Base-by-base conservation (phyloP, 2,888 invertebrate genomes). In the Macroteleia sp. region DNA sequence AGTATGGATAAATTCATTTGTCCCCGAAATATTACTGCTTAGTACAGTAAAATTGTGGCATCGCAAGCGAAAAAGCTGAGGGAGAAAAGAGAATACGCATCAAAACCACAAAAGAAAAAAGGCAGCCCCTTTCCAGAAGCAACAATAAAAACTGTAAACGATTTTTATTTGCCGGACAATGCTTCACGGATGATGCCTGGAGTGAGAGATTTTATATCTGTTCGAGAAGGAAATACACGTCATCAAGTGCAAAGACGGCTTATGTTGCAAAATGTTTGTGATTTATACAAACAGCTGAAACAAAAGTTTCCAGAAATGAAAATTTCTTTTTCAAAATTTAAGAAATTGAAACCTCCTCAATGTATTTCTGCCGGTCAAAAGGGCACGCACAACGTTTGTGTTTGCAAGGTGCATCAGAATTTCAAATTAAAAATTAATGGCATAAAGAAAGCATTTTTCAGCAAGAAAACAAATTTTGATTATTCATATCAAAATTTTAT, bases 311-410 rank as follows among this genome's bases (percentile, higher is more conserved):
- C 61, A 9, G 9, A 39, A n/a, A 46, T 54, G 6, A 41, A 44
- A 54, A 62, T 71, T 12, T 71, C 71, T 10, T 12, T 61, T 17
- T 52, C 71, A 9, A 46, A 34, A 44, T 62, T 71, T n/a, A 52
- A n/a, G 3, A 41, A 61, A 71, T 62, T 71, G 14, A 25, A 39
- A 36, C 70, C 70, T 9, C 44, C 12, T 20, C 19, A 59, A 30
- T 71, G 54, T n/a, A 61, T 61, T 54, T 62, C 61, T 44, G 44
- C 50, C 2, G 61, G 71, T 16, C 8, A 16, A 54, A 54, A 54
- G 36, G 52, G 52, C 10, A 70, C 70, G 9, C 70, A 70, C 19
- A 62, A 56, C n/a, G 30, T 56, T 16, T 56, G 56, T 56, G 56
- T 56, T 0, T 56, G 56, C 9, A 56, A 56, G 20, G 12, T 19